A percentile compares a stretch with the other conserved stretches of the same genome.
Evolutionary conservation across 2,888 invertebrate species (phyloP).

Genomic region (Hipparchia semele): DNA sequence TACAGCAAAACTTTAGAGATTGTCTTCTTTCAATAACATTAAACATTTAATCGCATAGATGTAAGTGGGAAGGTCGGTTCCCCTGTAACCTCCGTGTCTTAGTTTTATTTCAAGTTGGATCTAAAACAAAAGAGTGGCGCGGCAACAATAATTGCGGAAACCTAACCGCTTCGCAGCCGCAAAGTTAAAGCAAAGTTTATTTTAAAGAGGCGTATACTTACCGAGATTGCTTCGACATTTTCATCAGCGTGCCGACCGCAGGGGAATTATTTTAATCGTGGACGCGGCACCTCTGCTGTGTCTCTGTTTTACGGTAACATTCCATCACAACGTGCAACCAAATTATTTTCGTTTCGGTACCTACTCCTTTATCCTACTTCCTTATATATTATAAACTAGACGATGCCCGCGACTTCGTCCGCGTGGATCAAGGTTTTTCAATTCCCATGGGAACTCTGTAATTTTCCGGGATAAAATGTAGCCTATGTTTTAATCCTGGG

Average conservation of each 20-base stretch:
- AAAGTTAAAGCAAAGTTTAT: slow-evolving; percentile 66
- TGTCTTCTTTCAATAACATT: too few relatives aligned
- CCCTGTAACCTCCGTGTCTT: background rate
- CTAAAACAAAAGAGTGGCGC: slow-evolving; percentile 57
- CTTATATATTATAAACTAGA: too few relatives aligned
- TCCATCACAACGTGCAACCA: slow-evolving; percentile 5
- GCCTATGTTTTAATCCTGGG: too few relatives aligned
- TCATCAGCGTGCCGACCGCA: slow-evolving; percentile 74
- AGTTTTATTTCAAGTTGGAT: slow-evolving; percentile 24
- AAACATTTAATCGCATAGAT: too few relatives aligned
- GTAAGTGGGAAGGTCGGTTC: too few relatives aligned
- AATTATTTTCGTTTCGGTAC: background rate
- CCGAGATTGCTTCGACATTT: slow-evolving; percentile 73
- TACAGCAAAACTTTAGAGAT: too few relatives aligned
- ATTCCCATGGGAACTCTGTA: too few relatives aligned
- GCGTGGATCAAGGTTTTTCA: too few relatives aligned
- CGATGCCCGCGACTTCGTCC: too few relatives aligned
- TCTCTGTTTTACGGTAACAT: slow-evolving; percentile 47
- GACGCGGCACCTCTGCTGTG: slow-evolving; percentile 58
- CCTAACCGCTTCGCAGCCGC: slow-evolving; percentile 61
- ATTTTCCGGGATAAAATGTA: too few relatives aligned
- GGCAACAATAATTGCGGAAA: slow-evolving; percentile 67
- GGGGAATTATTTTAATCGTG: slow-evolving; percentile 74
- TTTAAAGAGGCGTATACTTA: slow-evolving; percentile 77
- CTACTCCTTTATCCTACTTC: background rate